These are phyloP conservation scores for Pithys albifrons DNA, from an alignment of 2,113 vertebrate species.

Conservation along the genomic window DNA sequence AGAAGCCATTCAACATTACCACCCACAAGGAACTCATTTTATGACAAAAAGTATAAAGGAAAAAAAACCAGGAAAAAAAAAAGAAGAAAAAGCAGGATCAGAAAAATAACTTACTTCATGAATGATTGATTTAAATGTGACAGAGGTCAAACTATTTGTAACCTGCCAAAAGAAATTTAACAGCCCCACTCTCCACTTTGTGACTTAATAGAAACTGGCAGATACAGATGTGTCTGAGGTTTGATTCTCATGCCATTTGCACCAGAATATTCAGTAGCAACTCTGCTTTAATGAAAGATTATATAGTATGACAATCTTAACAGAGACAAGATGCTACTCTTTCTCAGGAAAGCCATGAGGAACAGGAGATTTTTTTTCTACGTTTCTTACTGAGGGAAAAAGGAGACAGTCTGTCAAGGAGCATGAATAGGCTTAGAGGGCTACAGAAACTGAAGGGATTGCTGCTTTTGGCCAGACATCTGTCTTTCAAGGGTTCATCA, in stretches of 20 bases:
- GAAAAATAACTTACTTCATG: not conserved
- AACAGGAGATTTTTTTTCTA: not conserved
- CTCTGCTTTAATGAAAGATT: not conserved
- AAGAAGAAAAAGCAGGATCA: fast-evolving
- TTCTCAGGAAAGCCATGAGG: not conserved
- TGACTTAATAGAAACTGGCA: not conserved
- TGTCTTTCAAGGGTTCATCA: not conserved
- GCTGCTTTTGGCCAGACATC: not conserved
- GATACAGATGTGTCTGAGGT: not conserved
- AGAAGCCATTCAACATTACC: not conserved
- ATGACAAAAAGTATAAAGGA: not conserved
- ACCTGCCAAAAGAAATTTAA: not conserved
- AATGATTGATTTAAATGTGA: not conserved
- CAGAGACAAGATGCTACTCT: not conserved
- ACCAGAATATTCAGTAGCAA: not conserved
- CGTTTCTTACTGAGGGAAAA: not conserved
- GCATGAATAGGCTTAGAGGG: not conserved
- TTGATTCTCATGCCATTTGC: not conserved
- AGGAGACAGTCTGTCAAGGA: not conserved
- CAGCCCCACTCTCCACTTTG: not conserved
- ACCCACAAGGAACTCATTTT: not conserved
- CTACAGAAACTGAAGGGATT: not conserved
- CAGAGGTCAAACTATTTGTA: not conserved
- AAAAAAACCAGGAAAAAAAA: fast-evolving
- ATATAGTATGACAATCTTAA: not conserved